phyloP scores from a whole-genome alignment of 2,888 invertebrate species.

The Drosophila fulvimacula region DNA sequence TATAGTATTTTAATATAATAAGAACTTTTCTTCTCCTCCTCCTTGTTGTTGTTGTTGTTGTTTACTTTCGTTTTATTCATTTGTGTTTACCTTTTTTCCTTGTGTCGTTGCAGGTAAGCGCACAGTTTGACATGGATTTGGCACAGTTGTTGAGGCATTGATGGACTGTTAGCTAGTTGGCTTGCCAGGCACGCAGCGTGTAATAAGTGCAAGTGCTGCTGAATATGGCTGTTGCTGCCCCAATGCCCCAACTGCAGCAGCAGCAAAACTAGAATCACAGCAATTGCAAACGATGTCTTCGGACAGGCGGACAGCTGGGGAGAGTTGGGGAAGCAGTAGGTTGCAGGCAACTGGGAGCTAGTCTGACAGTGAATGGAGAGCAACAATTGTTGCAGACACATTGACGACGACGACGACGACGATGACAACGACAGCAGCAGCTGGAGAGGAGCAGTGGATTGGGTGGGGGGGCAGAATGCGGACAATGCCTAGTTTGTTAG shows the following conservation, averaged over 20 bases:
- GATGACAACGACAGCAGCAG: constrained; percentile 8
- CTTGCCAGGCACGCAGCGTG: constrained; percentile 63
- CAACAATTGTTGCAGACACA: constrained; percentile 81
- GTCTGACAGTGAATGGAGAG: constrained; percentile 67
- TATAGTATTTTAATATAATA: constrained; percentile 5
- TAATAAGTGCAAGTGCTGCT: constrained; percentile 72
- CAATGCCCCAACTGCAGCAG: constrained; percentile 66
- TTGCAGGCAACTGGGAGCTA: constrained; percentile 13
- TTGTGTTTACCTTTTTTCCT: constrained; percentile 1
- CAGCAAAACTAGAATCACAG: constrained; percentile 63
- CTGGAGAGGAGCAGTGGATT: neutral
- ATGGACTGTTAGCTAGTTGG: constrained; percentile 35
- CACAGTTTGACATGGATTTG: constrained; percentile 34
- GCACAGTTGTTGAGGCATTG: constrained; percentile 39
- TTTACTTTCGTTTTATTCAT: constrained; percentile 1
- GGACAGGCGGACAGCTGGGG: neutral
- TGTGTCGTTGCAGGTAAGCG: constrained; percentile 65
- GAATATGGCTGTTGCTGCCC: constrained; percentile 52
- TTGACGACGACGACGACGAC: constrained; percentile 70
- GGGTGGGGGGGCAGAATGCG: constrained; percentile 8
- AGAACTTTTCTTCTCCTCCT: neutral
- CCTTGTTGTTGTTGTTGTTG: neutral
- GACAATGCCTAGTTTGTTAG: constrained; percentile 54
- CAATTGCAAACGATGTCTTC: constrained; percentile 62
- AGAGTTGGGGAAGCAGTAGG: neutral